Percentiles rank a stretch among this genome's conserved stretches.
Conservation (phyloP, 2,113 vertebrate genomes). For the Pteruthius melanotis region DNA sequence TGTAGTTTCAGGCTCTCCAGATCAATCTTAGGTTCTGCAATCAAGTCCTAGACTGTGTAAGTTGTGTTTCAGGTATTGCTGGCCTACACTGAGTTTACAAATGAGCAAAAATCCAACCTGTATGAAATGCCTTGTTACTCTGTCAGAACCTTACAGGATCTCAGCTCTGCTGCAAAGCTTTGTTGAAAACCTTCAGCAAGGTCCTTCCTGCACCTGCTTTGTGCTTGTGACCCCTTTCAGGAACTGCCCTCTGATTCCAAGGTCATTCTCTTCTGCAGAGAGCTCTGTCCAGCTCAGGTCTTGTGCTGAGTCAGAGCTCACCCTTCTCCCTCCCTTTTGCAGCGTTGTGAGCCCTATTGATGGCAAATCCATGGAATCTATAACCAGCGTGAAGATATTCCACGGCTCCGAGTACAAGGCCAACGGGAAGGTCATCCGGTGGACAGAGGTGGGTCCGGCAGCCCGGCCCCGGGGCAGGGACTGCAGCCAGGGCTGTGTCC, state of each 20-base stretch:
- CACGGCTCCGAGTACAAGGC: conserved; percentile 97
- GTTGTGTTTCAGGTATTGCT: not conserved
- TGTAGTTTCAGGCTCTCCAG: not conserved
- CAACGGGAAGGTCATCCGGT: conserved; percentile 96
- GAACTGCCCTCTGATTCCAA: not conserved
- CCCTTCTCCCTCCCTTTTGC: not conserved
- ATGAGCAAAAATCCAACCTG: not conserved
- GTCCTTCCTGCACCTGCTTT: not conserved
- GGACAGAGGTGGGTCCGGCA: conserved; percentile 89
- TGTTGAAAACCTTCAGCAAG: not conserved
- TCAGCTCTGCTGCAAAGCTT: not conserved
- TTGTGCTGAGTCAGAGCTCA: not conserved
- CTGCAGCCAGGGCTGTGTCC: not conserved
- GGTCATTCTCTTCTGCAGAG: not conserved
- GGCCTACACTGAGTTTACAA: not conserved
- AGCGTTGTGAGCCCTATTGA: conserved; percentile 96
- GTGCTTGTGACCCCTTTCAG: not conserved
- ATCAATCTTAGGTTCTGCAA: not conserved
- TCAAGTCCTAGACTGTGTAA: not conserved
- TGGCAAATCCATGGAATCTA: conserved; percentile 94
- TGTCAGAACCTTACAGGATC: not conserved
- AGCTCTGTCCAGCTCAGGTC: not conserved
- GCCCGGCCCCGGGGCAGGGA: not conserved
- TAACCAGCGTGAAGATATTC: conserved; percentile 96
- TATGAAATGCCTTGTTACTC: rapidly evolving